Conservation (phyloP, 2,888 invertebrate species). For the Tuberolachnus salignus region DNA sequence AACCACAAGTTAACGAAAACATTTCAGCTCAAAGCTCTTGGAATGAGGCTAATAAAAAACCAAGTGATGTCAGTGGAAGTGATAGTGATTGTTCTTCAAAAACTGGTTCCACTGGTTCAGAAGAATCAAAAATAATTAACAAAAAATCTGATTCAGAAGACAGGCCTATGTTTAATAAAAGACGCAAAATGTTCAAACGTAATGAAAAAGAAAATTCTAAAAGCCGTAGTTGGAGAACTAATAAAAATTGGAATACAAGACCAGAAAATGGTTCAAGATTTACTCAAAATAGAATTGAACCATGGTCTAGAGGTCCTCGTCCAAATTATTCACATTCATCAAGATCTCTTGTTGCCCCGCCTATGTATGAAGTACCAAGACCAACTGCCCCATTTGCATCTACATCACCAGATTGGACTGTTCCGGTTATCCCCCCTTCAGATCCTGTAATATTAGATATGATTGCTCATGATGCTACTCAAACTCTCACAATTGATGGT, state of each 20-base stretch:
- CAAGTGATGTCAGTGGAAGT: slow-evolving; percentile 42
- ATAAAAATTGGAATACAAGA: slow-evolving; percentile 53
- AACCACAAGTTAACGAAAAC: slow-evolving; percentile 2
- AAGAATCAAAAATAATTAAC: slow-evolving; percentile 20
- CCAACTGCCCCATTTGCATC: slow-evolving; percentile 33
- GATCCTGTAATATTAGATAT: slow-evolving; percentile 65
- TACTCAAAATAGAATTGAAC: slow-evolving; percentile 42
- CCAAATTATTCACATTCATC: slow-evolving; percentile 52
- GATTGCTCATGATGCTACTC: slow-evolving; percentile 73
- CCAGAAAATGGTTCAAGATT: slow-evolving; percentile 40
- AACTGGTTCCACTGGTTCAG: slow-evolving; percentile 48
- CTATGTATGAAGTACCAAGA: slow-evolving; percentile 49
- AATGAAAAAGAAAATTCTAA: slow-evolving; percentile 49
- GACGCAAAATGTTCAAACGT: slow-evolving; percentile 27
- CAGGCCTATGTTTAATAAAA: slow-evolving; percentile 22
- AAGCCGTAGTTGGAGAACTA: slow-evolving; percentile 35
- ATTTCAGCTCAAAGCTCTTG: background rate
- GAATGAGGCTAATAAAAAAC: slow-evolving; percentile 31
- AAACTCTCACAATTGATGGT: slow-evolving; percentile 82
- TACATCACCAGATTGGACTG: slow-evolving; percentile 39
- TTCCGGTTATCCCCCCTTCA: slow-evolving; percentile 63
- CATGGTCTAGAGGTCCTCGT: slow-evolving; percentile 51
- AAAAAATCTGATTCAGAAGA: slow-evolving; percentile 37
- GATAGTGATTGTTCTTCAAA: slow-evolving; percentile 53
- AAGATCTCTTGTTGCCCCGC: slow-evolving; percentile 52